These are phyloP conservation scores for Symphodus melops DNA, from an alignment of 2,113 vertebrate species.

Conservation along the genomic window DNA sequence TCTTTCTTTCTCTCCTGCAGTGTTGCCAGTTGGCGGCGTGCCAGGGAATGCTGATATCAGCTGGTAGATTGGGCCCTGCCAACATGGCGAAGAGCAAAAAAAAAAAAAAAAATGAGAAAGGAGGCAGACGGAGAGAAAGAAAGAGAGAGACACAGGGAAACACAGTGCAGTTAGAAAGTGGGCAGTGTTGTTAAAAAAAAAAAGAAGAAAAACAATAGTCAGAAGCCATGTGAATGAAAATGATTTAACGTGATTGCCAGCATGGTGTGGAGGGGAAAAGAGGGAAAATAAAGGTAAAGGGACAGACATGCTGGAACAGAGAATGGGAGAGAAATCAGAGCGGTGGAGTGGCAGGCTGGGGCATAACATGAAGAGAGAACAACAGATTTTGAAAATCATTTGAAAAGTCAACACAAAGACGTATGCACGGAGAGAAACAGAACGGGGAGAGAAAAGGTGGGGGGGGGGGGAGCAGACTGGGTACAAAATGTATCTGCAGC, in stretches of 20 bases:
- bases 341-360: constrained; percentile 51
- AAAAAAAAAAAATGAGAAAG: constrained; percentile 72
- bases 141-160: constrained; percentile 39
- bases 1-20: constrained; percentile 77
- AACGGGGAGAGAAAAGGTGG: constrained; percentile 12
- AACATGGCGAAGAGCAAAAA: constrained; percentile 83
- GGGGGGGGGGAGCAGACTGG: constrained; percentile 2
- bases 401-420: constrained; percentile 54
- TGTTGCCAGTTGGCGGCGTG: constrained; percentile 84
- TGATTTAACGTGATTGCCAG: constrained; percentile 69
- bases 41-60: constrained; percentile 90
- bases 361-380: constrained; percentile 41
- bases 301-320: constrained; percentile 59
- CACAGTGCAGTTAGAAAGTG: constrained; percentile 57
- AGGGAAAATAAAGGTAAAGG: constrained; percentile 20
- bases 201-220: constrained; percentile 51
- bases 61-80: constrained; percentile 87
- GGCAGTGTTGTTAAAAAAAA: constrained; percentile 40
- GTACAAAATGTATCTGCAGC: constrained; percentile 53
- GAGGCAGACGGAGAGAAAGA: constrained; percentile 65
- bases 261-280: constrained; percentile 45
- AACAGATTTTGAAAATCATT: constrained; percentile 69
- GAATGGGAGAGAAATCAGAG: constrained; percentile 55
- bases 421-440: constrained; percentile 15
- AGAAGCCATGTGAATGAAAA: constrained; percentile 66